phyloP scores from a whole-genome alignment of 2,888 invertebrate genomes.

The Diarsia rubi region DNA sequence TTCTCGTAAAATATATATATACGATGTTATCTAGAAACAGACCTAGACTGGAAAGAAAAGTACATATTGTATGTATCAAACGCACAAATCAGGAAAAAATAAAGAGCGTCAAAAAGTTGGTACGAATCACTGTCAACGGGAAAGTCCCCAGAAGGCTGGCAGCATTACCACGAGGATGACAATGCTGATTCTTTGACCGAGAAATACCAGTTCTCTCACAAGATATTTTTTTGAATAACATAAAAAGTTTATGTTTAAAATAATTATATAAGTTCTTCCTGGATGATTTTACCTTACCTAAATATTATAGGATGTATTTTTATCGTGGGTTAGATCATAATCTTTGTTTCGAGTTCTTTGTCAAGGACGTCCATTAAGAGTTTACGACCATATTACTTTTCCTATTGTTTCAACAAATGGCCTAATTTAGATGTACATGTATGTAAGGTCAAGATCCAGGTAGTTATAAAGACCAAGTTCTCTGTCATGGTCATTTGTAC shows the following conservation, averaged over 20 bases:
- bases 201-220: too few species aligned
- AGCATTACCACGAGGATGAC: too few species aligned
- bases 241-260: background rate
- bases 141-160: too few species aligned
- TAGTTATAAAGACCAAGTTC: slow-evolving; percentile 18
- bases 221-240: background rate
- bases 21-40: too few species aligned
- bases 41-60: too few species aligned
- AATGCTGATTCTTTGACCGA: too few species aligned
- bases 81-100: too few species aligned
- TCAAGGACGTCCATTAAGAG: slow-evolving; percentile 4
- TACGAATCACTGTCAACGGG: too few species aligned
- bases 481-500: slow-evolving; percentile 20
- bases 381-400: slow-evolving; percentile 2
- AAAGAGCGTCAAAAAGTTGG: too few species aligned
- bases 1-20: too few species aligned
- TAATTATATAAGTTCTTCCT: background rate
- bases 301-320: background rate
- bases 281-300: background rate
- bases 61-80: too few species aligned
- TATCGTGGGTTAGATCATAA: background rate
- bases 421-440: slow-evolving; percentile 18
- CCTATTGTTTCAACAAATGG: slow-evolving; percentile 18
- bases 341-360: slow-evolving; percentile 6
- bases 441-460: slow-evolving; percentile 22